phyloP scores from a whole-genome alignment of 1,140 invertebrate species.

The Pinna nobilis region DNA sequence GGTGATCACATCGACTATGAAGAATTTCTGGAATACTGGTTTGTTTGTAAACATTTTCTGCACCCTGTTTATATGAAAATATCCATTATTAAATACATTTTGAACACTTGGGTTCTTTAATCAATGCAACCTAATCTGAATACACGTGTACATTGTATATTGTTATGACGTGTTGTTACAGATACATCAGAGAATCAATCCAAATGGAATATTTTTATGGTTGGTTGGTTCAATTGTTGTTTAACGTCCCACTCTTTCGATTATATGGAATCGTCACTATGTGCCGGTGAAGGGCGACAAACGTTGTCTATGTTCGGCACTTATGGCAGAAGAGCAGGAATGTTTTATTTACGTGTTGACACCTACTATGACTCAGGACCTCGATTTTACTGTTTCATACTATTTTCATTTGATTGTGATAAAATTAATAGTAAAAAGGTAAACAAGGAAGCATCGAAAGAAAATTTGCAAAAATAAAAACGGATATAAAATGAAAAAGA shows the following conservation, averaged over 20 bases:
- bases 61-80: background rate
- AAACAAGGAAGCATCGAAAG: too few species aligned
- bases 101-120: background rate
- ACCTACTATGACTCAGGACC: too few species aligned
- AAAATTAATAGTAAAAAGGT: too few species aligned
- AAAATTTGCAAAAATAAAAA: too few species aligned
- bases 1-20: background rate
- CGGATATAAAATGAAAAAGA: background rate
- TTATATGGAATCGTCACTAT: too few species aligned
- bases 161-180: background rate
- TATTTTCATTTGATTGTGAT: background rate
- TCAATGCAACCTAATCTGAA: background rate
- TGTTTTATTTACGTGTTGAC: too few species aligned
- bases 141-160: background rate
- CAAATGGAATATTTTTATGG: background rate
- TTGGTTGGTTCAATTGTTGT: too few species aligned
- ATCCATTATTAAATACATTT: background rate
- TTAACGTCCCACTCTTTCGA: too few species aligned
- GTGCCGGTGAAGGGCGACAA: too few species aligned
- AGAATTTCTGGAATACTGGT: background rate
- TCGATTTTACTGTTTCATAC: too few species aligned
- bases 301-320: too few species aligned
- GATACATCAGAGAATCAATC: background rate
- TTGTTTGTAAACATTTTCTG: slow-evolving; percentile 9
- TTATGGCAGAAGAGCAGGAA: too few species aligned